phyloP scores from a whole-genome alignment of 2,888 invertebrate species.

The Geotrupes spiniger region DNA sequence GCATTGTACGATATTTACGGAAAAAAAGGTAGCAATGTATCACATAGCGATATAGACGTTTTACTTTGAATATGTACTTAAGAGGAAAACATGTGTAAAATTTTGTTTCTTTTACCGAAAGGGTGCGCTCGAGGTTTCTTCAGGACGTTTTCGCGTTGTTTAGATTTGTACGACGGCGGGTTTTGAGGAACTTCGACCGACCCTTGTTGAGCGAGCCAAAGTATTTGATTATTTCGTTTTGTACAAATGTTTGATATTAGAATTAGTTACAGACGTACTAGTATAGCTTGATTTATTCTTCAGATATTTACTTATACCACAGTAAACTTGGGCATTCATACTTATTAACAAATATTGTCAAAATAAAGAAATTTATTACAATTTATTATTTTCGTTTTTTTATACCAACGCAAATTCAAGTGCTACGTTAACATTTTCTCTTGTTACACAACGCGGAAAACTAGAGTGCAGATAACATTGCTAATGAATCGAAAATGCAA shows the following conservation, averaged over 20 bases:
- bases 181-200: slow-evolving; percentile 29
- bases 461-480: too few species aligned
- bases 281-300: slow-evolving; percentile 19
- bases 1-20: slow-evolving; percentile 11
- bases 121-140: background rate
- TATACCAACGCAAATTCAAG: too few species aligned
- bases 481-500: too few species aligned
- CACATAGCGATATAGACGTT: too few species aligned
- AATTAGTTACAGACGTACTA: slow-evolving; percentile 25
- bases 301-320: slow-evolving; percentile 8
- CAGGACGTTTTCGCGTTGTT: too few species aligned
- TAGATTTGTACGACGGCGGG: too few species aligned
- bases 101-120: too few species aligned
- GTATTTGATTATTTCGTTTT: slow-evolving; percentile 24
- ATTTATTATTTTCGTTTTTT: slow-evolving; percentile 7
- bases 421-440: too few species aligned
- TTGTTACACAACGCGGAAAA: too few species aligned
- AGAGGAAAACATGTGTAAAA: too few species aligned
- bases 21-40: too few species aligned
- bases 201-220: slow-evolving; percentile 29
- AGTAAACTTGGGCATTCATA: slow-evolving; percentile 19
- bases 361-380: slow-evolving; percentile 25
- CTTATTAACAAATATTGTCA: slow-evolving; percentile 22
- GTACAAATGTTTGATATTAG: slow-evolving; percentile 28
- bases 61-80: too few species aligned